phyloP scores from a whole-genome alignment of 2,797 vertebrate genomes.

The Tragopan temminckii region DNA sequence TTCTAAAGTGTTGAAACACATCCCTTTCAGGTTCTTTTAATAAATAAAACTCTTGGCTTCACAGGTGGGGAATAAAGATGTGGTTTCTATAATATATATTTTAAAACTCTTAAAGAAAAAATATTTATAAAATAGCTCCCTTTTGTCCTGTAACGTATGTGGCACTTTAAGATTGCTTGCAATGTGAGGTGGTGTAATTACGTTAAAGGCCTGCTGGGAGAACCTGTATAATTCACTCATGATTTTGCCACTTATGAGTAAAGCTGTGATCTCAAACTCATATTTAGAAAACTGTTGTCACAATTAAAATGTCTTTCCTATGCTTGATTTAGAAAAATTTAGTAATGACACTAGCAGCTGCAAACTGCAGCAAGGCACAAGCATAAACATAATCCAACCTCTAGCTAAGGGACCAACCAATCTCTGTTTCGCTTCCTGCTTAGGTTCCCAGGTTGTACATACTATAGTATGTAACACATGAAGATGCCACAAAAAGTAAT shows the following conservation, averaged over 20 bases:
- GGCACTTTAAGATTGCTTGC: background rate
- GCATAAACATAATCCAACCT: background rate
- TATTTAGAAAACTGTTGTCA: background rate
- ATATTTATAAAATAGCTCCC: background rate
- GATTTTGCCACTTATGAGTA: background rate
- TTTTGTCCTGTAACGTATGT: background rate
- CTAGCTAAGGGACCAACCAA: background rate
- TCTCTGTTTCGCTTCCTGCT: background rate
- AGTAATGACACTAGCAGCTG: background rate
- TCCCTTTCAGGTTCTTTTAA: conserved; percentile 28
- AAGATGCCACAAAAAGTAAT: background rate
- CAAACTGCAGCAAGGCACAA: background rate
- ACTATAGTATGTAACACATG: background rate
- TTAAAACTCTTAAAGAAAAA: background rate
- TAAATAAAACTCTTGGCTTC: conserved; percentile 58
- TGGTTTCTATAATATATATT: background rate
- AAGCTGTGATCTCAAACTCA: background rate
- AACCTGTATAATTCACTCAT: background rate
- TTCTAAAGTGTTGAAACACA: conserved; percentile 5
- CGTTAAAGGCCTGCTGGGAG: background rate
- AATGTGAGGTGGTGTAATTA: background rate
- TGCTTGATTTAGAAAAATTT: background rate
- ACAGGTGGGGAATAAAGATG: conserved; percentile 21
- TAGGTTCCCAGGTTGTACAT: background rate
- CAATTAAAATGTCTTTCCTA: background rate